Evolutionary conservation across 2,888 invertebrate genomes (phyloP), one percentile per base, ranked within the genome.

Genomic region (Hydriomena furcata): DNA sequence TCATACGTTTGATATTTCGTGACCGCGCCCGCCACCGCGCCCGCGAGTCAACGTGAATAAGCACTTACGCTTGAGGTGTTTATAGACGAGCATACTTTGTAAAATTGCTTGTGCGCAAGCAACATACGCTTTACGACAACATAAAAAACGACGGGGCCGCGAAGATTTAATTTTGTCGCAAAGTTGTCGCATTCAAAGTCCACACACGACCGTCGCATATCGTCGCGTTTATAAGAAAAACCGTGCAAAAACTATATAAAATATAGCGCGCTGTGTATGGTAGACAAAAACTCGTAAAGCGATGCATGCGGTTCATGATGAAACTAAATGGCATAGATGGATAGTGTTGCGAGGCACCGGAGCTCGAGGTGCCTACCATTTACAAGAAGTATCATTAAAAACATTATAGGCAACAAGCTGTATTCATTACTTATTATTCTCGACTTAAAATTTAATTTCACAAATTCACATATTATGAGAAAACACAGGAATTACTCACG

Each of bases 101-200:
- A 34, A 30, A 40, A 21, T 46, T 40, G 32, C 46, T 13, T 27
- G 46, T 46, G 32, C 27, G 7, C 21, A 8, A 7, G 2, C 12
- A 35, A 21, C 28, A 11, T n/a, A 31, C 17, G 17, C 28, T 46
- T 52, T 52, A 52, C 36, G 45, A 51, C 44, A 7, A 1, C 51
- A 46, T 52, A 52, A 52, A 51, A 11, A 40, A 30, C 51, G 37
- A 36, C 48, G 36, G 23, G 17, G 38, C 34, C 23, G 30, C 35
- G 35, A 24, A 31, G 45, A 52, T 52, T 52, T 52, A 52, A 52
- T 52, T 46, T 42, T 37, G 41, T 52, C 45, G 31, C 51, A 41
- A 40, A 41, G n/a, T 50, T 40, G 31, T 44, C 40, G 36, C 51
- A 52, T 52, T 52, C 51, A 32, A 32, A 52, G 52, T 46, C 52